These are phyloP conservation scores for Xestia xanthographa DNA, from an alignment of 2,888 invertebrate genomes.

Conservation along the genomic window DNA sequence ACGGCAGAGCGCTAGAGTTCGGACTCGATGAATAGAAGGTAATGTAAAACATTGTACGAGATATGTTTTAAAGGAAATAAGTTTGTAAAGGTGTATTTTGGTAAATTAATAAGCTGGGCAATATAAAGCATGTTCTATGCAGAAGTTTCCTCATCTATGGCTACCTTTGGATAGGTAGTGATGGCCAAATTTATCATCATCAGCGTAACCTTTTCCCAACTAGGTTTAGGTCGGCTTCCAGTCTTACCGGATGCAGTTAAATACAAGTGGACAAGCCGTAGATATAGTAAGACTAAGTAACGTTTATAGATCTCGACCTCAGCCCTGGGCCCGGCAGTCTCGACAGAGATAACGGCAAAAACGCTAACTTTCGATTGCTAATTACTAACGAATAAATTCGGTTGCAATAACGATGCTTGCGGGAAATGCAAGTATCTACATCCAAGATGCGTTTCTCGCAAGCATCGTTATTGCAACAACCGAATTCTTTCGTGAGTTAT, in stretches of 20 bases:
- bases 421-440: no score
- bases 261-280: no score
- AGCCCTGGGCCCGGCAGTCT: no score
- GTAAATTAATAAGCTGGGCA: not conserved
- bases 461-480: no score
- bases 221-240: not conserved
- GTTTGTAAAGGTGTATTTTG: conserved; percentile 22
- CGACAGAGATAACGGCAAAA: no score
- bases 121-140: not conserved
- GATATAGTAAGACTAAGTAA: no score
- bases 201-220: not conserved
- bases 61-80: conserved; percentile 6
- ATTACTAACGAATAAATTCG: no score
- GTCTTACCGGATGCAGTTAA: not conserved
- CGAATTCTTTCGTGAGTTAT: no score
- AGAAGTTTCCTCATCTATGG: not conserved
- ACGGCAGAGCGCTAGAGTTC: conserved; percentile 59
- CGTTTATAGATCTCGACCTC: no score
- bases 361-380: no score
- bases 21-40: conserved; percentile 47
- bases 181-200: not conserved
- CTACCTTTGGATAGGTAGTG: not conserved
- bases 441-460: no score
- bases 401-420: no score
- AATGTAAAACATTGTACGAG: conserved; percentile 37